Percentiles rank a stretch among this genome's conserved stretches.
Evolutionary conservation across 53 echinoderm and acorn worm species (phyloP).

Genomic region (Stichopus horrens): DNA sequence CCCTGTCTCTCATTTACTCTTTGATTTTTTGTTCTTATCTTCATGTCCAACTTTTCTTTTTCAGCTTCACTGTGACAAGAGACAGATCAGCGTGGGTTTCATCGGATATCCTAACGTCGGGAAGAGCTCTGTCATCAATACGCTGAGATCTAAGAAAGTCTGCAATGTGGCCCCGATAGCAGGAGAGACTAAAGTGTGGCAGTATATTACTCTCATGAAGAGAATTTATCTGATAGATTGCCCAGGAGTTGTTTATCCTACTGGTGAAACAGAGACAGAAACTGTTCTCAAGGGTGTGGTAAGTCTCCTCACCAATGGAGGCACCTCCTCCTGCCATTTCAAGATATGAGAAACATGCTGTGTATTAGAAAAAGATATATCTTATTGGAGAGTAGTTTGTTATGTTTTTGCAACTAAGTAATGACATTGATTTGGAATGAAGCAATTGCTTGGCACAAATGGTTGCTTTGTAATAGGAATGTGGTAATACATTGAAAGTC

Average conservation of each 20-base stretch:
- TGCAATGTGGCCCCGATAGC: constrained; percentile 95
- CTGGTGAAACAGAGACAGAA: constrained; percentile 94
- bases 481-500: too few relatives aligned
- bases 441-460: too few relatives aligned
- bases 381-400: too few relatives aligned
- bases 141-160: constrained; percentile 85
- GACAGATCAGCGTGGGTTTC: constrained; percentile 95
- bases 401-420: too few relatives aligned
- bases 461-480: too few relatives aligned
- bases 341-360: too few relatives aligned
- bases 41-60: neutral
- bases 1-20: neutral
- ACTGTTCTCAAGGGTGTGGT: constrained; percentile 97
- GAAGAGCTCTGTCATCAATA: constrained; percentile 98
- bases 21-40: neutral
- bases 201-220: constrained; percentile 98
- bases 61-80: constrained; percentile 95
- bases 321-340: too few relatives aligned
- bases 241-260: constrained; percentile 93
- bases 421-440: too few relatives aligned
- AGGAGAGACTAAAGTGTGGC: constrained; percentile 98
- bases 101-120: constrained; percentile 98
- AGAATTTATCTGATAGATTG: constrained; percentile 95
- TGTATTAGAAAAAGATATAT: too few relatives aligned
- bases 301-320: constrained; percentile 28